phyloP scores from a whole-genome alignment of 2,888 invertebrate genomes.

The Diarsia dahlii region DNA sequence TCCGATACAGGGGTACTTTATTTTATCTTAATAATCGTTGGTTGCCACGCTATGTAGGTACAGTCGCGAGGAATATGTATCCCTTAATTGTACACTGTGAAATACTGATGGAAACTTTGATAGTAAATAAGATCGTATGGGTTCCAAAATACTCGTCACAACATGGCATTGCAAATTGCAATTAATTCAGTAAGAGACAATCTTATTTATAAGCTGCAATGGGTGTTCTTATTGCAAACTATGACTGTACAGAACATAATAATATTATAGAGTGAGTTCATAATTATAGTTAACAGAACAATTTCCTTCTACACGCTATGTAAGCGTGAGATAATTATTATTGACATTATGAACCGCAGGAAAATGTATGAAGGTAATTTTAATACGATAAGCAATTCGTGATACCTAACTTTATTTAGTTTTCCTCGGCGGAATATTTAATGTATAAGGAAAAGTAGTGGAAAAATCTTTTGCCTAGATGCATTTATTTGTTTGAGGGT shows the following conservation, averaged over 20 bases:
- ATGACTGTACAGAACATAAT: not conserved
- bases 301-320: conserved; percentile 12
- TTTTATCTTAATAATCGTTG: conserved; percentile 22
- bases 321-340: conserved; percentile 32
- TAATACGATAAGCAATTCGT: conserved; percentile 7
- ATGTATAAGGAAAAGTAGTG: not conserved
- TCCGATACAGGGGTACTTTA: conserved; percentile 39
- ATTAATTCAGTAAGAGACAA: not conserved
- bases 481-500: not conserved
- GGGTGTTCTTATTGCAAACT: not conserved
- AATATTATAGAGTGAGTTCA: not conserved
- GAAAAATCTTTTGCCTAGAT: not conserved
- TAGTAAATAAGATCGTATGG: not conserved
- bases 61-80: not conserved
- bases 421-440: conserved; percentile 10
- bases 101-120: not conserved
- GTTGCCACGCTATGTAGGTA: conserved; percentile 12
- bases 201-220: not conserved
- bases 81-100: not conserved
- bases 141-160: not conserved
- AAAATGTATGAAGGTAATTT: conserved; percentile 8
- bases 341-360: conserved; percentile 8
- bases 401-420: not conserved
- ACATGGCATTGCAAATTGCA: not conserved
- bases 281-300: not conserved